phyloP scores from a whole-genome alignment of 1,140 invertebrate species.

The Cydia pomonella region DNA sequence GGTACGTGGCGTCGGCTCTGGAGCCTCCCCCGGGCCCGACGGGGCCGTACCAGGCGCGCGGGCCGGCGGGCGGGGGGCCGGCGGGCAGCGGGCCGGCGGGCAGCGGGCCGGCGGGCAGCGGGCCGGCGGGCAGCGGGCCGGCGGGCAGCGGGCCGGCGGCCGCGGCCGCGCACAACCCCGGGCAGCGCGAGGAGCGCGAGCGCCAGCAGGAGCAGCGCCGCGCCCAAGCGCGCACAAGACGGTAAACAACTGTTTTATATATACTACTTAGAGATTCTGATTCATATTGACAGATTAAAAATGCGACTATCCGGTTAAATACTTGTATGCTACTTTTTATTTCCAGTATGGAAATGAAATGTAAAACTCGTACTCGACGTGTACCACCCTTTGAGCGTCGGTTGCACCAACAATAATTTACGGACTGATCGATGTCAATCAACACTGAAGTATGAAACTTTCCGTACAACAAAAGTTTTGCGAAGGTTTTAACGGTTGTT shows the following conservation, averaged over 20 bases:
- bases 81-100: constrained; percentile 58
- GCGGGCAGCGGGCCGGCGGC: constrained; percentile 59
- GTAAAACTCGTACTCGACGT: no score
- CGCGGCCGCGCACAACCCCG: constrained; percentile 86
- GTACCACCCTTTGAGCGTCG: no score
- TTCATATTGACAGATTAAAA: no score
- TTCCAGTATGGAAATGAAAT: no score
- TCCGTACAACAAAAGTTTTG: no score
- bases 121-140: constrained; percentile 54
- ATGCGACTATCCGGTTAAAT: no score
- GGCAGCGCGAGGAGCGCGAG: constrained; percentile 94
- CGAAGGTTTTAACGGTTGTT: no score
- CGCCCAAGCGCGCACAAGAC: constrained; percentile 82
- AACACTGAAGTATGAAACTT: no score
- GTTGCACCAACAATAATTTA: no score
- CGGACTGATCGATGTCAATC: no score
- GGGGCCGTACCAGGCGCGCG: constrained; percentile 62
- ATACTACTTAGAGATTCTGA: not conserved
- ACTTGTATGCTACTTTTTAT: no score
- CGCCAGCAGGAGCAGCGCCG: constrained; percentile 87
- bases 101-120: constrained; percentile 87
- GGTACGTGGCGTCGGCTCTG: constrained; percentile 85
- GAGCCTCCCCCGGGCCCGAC: constrained; percentile 83
- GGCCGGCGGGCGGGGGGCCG: no score
- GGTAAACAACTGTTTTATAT: constrained; percentile 45